Conservation (phyloP, 2,113 vertebrate genomes). For the Seriola aureovittata region DNA sequence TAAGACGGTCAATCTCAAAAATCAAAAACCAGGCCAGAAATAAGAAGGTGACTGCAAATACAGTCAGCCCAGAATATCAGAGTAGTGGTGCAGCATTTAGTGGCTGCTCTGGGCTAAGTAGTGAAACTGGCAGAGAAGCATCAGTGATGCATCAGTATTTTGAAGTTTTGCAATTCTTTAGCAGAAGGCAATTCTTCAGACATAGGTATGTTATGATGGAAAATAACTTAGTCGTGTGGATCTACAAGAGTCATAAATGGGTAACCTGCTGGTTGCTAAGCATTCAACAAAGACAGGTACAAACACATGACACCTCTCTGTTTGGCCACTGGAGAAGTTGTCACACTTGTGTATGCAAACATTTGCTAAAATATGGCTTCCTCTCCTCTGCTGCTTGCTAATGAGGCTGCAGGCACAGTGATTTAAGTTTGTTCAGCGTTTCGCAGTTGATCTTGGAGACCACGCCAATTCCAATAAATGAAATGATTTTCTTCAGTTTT, state of each 20-base stretch:
- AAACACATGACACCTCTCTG: constrained; percentile 60
- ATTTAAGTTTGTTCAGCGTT: constrained; percentile 42
- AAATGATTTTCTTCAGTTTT: constrained; percentile 32
- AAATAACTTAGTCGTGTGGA: constrained; percentile 38
- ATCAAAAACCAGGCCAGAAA: too few relatives aligned
- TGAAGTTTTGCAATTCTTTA: background rate
- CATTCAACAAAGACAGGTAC: constrained; percentile 54
- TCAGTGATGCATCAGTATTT: too few relatives aligned
- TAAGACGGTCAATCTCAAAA: background rate
- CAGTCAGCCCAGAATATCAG: too few relatives aligned
- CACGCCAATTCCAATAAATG: constrained; percentile 40
- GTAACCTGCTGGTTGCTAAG: constrained; percentile 57
- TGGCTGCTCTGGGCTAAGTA: too few relatives aligned
- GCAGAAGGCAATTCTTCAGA: background rate
- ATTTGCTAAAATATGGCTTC: constrained; percentile 65
- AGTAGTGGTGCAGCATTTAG: too few relatives aligned
- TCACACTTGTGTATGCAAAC: constrained; percentile 64
- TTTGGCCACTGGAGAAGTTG: constrained; percentile 59
- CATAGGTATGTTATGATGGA: constrained; percentile 17
- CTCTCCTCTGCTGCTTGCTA: constrained; percentile 40
- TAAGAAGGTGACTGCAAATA: too few relatives aligned
- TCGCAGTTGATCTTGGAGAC: constrained; percentile 53
- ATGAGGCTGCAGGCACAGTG: constrained; percentile 56
- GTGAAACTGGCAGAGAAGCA: too few relatives aligned
- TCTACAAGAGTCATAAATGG: constrained; percentile 53